Conservation (phyloP, 2,797 vertebrate species). For the Pteronotus mesoamericanus region DNA sequence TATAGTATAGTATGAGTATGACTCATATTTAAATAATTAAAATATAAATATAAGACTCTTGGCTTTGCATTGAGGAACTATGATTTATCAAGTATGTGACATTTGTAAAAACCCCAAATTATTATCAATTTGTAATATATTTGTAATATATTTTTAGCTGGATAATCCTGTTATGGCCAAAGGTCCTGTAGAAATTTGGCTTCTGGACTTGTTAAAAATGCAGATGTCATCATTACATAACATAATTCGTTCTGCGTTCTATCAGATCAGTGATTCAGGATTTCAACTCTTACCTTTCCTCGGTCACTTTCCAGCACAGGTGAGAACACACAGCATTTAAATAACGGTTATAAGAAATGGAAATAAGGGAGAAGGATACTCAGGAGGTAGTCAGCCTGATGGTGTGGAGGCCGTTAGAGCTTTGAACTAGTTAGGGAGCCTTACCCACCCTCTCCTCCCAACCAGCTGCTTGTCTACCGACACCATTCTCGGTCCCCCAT, state of each 20-base stretch:
- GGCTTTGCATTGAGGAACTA: not conserved
- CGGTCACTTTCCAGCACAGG: constrained; percentile 84
- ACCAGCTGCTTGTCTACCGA: not conserved
- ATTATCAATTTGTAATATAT: not conserved
- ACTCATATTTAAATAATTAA: not conserved
- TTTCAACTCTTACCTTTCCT: constrained; percentile 81
- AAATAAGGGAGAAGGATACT: not conserved
- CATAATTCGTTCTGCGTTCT: constrained; percentile 84
- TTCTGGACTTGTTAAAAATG: constrained; percentile 78
- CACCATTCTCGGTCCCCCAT: accelerated
- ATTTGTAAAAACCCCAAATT: not conserved
- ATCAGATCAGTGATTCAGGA: constrained; percentile 84
- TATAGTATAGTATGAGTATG: not conserved
- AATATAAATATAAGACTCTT: not conserved
- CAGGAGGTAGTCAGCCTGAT: not conserved
- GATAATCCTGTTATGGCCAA: constrained; percentile 82
- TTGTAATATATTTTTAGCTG: constrained; percentile 74
- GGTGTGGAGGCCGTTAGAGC: not conserved
- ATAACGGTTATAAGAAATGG: not conserved
- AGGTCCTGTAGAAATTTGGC: constrained; percentile 85
- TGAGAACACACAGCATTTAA: constrained; percentile 39
- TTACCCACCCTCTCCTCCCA: not conserved
- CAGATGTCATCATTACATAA: constrained; percentile 86
- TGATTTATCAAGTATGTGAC: constrained; percentile 4
- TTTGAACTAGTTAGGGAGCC: not conserved